A percentile compares a stretch with the other conserved stretches of the same genome.
Evolutionary conservation across 2,797 vertebrate genomes (phyloP).

Genomic region (Brotula barbata): DNA sequence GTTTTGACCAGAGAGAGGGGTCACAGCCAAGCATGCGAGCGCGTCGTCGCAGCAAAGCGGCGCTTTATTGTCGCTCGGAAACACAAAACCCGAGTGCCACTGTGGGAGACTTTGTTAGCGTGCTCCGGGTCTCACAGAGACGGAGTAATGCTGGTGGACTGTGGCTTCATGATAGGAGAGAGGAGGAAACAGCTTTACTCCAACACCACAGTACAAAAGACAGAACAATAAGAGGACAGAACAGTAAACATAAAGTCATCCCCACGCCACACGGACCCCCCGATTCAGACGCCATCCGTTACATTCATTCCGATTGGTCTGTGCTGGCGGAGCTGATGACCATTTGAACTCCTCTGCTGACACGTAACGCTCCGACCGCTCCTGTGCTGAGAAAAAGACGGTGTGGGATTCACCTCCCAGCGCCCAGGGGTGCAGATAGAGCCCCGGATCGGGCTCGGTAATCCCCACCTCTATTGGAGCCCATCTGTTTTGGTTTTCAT

Average conservation of each 20-base stretch:
- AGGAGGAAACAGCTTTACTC: conserved; percentile 17
- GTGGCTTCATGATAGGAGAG: conserved; percentile 18
- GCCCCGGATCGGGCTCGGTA: conserved; percentile 76
- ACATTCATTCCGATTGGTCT: conserved; percentile 16
- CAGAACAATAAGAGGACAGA: neutral
- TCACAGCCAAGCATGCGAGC: conserved; percentile 57
- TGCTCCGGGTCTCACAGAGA: conserved; percentile 45
- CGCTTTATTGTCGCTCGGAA: conserved; percentile 59
- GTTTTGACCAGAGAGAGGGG: conserved; percentile 56
- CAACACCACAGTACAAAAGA: conserved; percentile 21
- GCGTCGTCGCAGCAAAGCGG: conserved; percentile 48
- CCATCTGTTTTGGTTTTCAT: conserved; percentile 89
- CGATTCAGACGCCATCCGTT: conserved; percentile 7
- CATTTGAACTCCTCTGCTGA: conserved; percentile 33
- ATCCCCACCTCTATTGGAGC: conserved; percentile 81
- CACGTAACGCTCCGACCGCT: conserved; percentile 45
- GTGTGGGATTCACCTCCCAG: conserved; percentile 68
- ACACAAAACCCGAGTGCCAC: conserved; percentile 35
- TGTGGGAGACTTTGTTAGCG: conserved; percentile 51
- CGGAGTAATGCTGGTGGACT: conserved; percentile 14
- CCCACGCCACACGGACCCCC: neutral
- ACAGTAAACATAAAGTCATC: conserved; percentile 8
- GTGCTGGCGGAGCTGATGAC: conserved; percentile 21
- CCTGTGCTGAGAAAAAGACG: conserved; percentile 67
- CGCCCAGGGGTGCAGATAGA: conserved; percentile 79